Evolutionary conservation across 2,113 vertebrate genomes (phyloP).

Genomic region (Pterophyllum scalare): DNA sequence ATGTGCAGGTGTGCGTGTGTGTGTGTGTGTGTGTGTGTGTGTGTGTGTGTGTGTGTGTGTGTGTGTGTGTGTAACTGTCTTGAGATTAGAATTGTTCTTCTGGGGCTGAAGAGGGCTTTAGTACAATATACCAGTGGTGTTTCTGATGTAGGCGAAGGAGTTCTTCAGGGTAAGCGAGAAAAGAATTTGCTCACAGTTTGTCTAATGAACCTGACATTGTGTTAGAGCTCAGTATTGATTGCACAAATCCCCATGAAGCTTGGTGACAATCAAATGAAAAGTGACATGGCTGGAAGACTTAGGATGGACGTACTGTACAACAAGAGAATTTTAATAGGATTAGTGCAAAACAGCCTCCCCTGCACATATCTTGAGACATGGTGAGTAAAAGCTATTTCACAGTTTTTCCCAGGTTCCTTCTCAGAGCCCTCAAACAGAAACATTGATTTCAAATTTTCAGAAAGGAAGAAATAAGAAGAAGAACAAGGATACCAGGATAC

Average conservation of each 20-base stretch:
- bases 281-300: constrained; percentile 50
- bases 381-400: constrained; percentile 13
- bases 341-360: constrained; percentile 23
- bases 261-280: constrained; percentile 47
- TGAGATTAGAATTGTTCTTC: constrained; percentile 4
- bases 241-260: constrained; percentile 46
- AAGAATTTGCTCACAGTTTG: constrained; percentile 25
- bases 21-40: no score
- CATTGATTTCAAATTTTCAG: background rate
- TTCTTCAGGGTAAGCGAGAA: constrained; percentile 1
- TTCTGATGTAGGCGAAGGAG: constrained; percentile 3
- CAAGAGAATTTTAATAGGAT: constrained; percentile 58
- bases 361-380: constrained; percentile 20
- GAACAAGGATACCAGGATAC: background rate
- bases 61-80: background rate
- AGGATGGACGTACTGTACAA: constrained; percentile 35
- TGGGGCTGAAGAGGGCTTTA: background rate
- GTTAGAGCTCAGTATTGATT: constrained; percentile 40
- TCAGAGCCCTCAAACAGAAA: background rate
- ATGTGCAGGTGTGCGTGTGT: no score
- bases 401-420: constrained; percentile 6
- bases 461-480: background rate
- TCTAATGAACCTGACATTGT: constrained; percentile 31
- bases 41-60: no score
- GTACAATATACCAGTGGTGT: background rate